Evolutionary conservation across 2,113 vertebrate species (phyloP).

Genomic region (Pelodiscus sinensis): DNA sequence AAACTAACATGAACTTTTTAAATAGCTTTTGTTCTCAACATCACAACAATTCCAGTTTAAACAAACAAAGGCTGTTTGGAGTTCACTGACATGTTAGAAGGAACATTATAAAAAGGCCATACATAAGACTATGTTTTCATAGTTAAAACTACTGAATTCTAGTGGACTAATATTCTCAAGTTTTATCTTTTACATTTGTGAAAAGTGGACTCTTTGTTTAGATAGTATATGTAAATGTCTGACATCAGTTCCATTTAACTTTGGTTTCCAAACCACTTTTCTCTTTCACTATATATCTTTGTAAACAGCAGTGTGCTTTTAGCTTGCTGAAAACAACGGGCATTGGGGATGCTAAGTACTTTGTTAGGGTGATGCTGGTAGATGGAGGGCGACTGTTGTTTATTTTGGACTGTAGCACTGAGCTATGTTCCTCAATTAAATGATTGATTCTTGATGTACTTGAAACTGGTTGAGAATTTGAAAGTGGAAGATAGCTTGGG

Average conservation of each 20-base stretch:
- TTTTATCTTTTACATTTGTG: background rate
- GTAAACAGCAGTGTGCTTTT: fast-evolving
- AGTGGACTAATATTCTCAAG: background rate
- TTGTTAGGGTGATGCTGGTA: fast-evolving
- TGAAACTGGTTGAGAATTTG: no score
- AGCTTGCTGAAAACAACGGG: fast-evolving
- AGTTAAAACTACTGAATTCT: background rate
- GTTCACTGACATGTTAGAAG: background rate
- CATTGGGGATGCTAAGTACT: fast-evolving
- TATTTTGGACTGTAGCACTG: fast-evolving
- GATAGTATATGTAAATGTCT: background rate
- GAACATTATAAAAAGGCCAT: background rate
- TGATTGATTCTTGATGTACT: background rate
- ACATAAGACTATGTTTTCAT: background rate
- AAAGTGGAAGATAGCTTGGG: no score
- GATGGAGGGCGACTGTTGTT: fast-evolving
- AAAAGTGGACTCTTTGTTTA: background rate
- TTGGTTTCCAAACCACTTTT: background rate
- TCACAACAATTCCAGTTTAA: background rate
- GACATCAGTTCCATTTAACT: background rate
- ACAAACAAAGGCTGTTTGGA: background rate
- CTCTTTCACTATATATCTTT: background rate
- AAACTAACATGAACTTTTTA: background rate
- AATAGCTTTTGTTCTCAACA: background rate
- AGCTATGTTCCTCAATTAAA: fast-evolving